Evolutionary conservation across 37 sponge, comb jelly and placozoan genomes (phyloP).

Genomic region (Oscarella lobularis): DNA sequence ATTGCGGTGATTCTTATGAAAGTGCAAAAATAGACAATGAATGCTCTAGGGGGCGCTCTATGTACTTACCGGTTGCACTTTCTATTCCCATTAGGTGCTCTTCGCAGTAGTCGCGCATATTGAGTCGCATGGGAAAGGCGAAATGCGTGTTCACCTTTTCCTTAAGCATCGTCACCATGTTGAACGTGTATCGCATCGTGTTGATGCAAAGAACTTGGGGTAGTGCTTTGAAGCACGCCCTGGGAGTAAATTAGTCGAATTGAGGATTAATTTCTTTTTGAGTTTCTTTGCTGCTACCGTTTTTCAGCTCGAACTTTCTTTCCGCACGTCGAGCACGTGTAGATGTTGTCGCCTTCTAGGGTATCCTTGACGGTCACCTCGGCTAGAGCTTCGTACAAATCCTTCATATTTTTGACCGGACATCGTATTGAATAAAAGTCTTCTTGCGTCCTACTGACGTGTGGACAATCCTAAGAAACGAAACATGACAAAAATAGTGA

Average conservation of each 20-base stretch:
- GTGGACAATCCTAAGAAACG: conserved; percentile 11
- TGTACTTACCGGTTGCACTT: conserved; percentile 4
- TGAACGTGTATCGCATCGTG: conserved; percentile 24
- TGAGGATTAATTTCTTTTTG: no score
- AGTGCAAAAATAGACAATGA: no score
- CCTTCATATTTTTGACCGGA: conserved; percentile 14
- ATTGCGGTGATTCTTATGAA: no score
- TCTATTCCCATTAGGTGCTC: background rate
- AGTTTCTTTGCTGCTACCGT: background rate
- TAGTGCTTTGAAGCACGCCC: conserved; percentile 14
- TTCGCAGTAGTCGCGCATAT: conserved; percentile 15
- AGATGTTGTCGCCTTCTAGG: conserved; percentile 24
- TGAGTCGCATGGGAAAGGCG: conserved; percentile 10
- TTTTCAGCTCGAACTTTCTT: conserved; percentile 16
- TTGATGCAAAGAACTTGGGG: conserved; percentile 20
- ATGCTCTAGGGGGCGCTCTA: no score
- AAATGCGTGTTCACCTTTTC: conserved; percentile 21
- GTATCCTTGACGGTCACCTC: conserved; percentile 12
- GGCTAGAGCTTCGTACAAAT: conserved; percentile 4
- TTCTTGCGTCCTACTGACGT: conserved; percentile 13
- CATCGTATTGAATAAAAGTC: conserved; percentile 17
- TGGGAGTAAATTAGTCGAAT: no score
- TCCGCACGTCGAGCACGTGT: conserved; percentile 18
- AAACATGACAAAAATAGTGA: no score
- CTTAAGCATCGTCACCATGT: conserved; percentile 8